Evolutionary conservation across 2,113 vertebrate genomes (phyloP), one percentile per base, ranked within the genome.

Genomic region (Desmodus rotundus): DNA sequence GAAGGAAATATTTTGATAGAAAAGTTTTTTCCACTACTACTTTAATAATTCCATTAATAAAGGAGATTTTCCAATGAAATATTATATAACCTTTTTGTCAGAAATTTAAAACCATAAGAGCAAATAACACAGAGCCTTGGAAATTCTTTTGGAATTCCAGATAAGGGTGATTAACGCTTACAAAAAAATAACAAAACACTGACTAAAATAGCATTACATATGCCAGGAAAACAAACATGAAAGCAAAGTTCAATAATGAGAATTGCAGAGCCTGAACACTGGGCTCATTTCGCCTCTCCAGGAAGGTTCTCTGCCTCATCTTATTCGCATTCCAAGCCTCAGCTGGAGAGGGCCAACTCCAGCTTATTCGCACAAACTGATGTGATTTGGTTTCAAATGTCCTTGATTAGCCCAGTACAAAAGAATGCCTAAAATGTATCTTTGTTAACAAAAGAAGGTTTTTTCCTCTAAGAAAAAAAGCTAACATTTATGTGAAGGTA

Each of bases 41-140:
- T 76, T 45, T 87, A 94, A 95, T 87, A 89, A 95, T 91, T 94
- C 33, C 73, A 58, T 58, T 94, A 92, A 94, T 41, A 22, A 91
- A 96, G n/a, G 17, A 89, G 54, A 31, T 24, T 94, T 92, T 91
- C 47, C 24, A 65, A 83, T 82, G 36, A 7, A 43, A 20, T 31
- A 22, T 85, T 88, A 80, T 22, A 36, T 80, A 63, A 80, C 19
- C 76, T 65, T 45, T 26, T 65, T 45, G 43, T 68, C 58, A 94
- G 36, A 58, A 88, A 94, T 43, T 85, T 92, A 85, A 87, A 93
- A 93, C 15, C 50, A 58, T 13, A 86, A 83, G 8, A 80, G 9
- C 10, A 95, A 97, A 92, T n/a, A 77, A 96, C 22, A 93, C 12
- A 95, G 70, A 92, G 36, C 1, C 58, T 89, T 82, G 50, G n/a